These are phyloP conservation scores for Ganaspis brasiliensis DNA, from an alignment of 2,888 invertebrate species.

Conservation along the genomic window DNA sequence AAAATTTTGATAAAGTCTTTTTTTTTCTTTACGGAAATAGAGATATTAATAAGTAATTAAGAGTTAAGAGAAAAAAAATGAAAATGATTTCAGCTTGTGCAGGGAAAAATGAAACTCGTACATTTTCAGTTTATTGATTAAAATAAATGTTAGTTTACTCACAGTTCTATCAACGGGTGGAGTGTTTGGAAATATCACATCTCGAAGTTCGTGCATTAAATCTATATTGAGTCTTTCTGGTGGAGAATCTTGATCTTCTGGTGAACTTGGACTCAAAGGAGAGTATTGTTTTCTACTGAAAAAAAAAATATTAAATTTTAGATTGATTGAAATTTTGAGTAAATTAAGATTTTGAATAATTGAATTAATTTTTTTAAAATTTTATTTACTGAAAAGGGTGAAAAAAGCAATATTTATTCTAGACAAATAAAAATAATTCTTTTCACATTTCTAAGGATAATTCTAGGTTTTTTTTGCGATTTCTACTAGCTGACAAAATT, in stretches of 20 bases:
- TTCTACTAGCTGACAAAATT: too few species aligned
- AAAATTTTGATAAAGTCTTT: too few species aligned
- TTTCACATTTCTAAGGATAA: too few species aligned
- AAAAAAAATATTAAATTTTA: conserved; percentile 33
- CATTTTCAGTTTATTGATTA: conserved; percentile 19
- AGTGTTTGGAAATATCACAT: conserved; percentile 83
- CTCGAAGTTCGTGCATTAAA: conserved; percentile 86
- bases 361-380: conserved; percentile 17
- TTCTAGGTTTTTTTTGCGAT: too few species aligned
- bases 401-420: too few species aligned
- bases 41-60: not conserved
- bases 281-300: conserved; percentile 79
- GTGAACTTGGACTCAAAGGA: conserved; percentile 82
- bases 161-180: conserved; percentile 86
- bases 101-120: conserved; percentile 3
- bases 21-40: too few species aligned
- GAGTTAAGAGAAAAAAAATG: conserved; percentile 20
- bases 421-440: too few species aligned
- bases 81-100: conserved; percentile 36
- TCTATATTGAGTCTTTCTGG: conserved; percentile 82
- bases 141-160: conserved; percentile 75
- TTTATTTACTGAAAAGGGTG: too few species aligned
- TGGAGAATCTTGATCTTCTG: conserved; percentile 81
- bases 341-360: too few species aligned
- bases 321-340: conserved; percentile 19